Evolutionary conservation across 2,888 invertebrate genomes (phyloP), one percentile per base, ranked within the genome.

Genomic region (Agapostemon virescens): DNA sequence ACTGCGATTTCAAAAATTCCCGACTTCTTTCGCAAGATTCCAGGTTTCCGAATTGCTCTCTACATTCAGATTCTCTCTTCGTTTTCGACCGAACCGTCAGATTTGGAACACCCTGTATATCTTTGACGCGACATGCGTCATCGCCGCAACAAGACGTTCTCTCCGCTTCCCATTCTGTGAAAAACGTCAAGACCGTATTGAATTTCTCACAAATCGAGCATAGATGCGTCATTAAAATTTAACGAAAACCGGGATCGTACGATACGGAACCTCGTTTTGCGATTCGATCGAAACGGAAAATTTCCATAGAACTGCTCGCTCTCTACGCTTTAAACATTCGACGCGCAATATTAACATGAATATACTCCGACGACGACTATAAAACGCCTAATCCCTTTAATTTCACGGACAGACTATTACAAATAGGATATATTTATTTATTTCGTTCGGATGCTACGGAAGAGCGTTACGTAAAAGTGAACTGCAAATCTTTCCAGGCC

Each of bases 91-190:
- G n/a, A 11, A n/a, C n/a, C 49, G 4, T n/a, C 11, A n/a, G 3
- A 49, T 11, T 2, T 3, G 49, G 11, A 49, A 49, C 49, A n/a
- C 49, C 52, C n/a, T 55, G 55, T 66, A 49, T 40, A 66, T 49
- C 36, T 58, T 58, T 23, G n/a, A n/a, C 30, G 49, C 58, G 30
- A 75, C 3, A 40, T 81, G 69, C 81, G 76, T 81, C 81, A 81
- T 80, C 58, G 40, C 30, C 13, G 26, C 13, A 40, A 45, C 49
- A 49, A 45, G 42, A 40, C 2, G 38, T 58, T 72, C 70, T n/a
- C 38, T 63, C 30, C 38, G 40, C 7, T 36, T 69, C 30, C 66
- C n/a, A 7, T 49, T 55, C 36, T n/a, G 30, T 7, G 17, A 38
- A 64, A 66, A 69, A 45, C 55, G 11, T 26, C n/a, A 23, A 2